Percentiles rank a stretch among this genome's conserved stretches.
These are phyloP conservation scores for Perithous albicinctus DNA, from an alignment of 2,888 invertebrate species.

Conservation along the genomic window DNA sequence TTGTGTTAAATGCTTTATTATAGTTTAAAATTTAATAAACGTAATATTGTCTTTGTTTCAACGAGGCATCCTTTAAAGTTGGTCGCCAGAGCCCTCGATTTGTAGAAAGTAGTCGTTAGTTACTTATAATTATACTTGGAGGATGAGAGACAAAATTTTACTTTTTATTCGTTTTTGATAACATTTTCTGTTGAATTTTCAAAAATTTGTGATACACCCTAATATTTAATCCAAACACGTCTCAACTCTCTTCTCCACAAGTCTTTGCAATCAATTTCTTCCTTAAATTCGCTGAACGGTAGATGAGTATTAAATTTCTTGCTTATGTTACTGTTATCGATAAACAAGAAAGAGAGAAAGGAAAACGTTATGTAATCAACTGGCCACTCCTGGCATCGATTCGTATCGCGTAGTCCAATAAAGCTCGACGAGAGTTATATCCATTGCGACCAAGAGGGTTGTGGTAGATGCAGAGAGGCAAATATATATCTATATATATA, in stretches of 20 bases:
- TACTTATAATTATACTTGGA: too few relatives aligned
- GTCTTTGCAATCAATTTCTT: slow-evolving; percentile 16
- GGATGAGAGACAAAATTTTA: too few relatives aligned
- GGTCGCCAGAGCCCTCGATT: too few relatives aligned
- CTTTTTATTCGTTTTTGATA: too few relatives aligned
- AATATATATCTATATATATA: neutral
- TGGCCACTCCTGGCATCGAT: slow-evolving; percentile 65
- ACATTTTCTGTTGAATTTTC: too few relatives aligned
- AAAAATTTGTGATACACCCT: too few relatives aligned
- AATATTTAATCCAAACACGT: neutral
- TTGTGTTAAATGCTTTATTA: too few relatives aligned
- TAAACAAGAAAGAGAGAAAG: neutral
- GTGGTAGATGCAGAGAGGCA: neutral
- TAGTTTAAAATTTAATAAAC: too few relatives aligned
- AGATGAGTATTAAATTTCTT: slow-evolving; percentile 37
- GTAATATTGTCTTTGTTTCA: too few relatives aligned
- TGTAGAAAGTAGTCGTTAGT: too few relatives aligned
- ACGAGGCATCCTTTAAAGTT: too few relatives aligned
- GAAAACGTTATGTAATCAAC: slow-evolving; percentile 58
- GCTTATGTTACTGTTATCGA: slow-evolving; percentile 9
- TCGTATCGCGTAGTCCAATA: slow-evolving; percentile 68
- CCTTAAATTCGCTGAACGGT: neutral
- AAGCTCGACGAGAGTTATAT: slow-evolving; percentile 60
- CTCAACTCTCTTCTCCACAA: neutral
- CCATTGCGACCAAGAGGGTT: slow-evolving; percentile 10